These are phyloP conservation scores for Drosophila algonquin DNA, from an alignment of 2,888 invertebrate genomes.

Conservation along the genomic window DNA sequence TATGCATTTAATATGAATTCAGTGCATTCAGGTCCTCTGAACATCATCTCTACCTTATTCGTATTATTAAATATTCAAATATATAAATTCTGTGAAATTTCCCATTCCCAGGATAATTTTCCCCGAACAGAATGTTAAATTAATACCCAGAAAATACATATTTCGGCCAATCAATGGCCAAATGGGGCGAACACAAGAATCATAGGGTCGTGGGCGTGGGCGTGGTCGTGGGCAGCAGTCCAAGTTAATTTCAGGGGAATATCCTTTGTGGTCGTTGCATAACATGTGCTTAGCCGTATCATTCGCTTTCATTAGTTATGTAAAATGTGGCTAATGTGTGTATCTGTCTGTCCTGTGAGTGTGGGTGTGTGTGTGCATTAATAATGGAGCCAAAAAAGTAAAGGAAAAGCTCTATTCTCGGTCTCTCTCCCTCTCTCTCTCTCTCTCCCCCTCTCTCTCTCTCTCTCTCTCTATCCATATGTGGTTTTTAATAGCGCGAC, in stretches of 20 bases:
- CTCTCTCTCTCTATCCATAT: slow-evolving; percentile 15
- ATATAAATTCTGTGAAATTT: neutral
- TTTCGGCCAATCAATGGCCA: slow-evolving; percentile 20
- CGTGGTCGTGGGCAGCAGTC: slow-evolving; percentile 7
- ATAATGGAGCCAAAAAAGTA: slow-evolving; percentile 62
- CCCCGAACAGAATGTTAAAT: neutral
- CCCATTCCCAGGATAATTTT: neutral
- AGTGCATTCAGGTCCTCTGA: too few species aligned
- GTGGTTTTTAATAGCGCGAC: slow-evolving; percentile 67
- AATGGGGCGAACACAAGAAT: neutral
- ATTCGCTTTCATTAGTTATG: slow-evolving; percentile 36
- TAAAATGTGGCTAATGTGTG: slow-evolving; percentile 17
- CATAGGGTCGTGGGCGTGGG: neutral
- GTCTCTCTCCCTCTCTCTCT: slow-evolving; percentile 3
- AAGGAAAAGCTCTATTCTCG: slow-evolving; percentile 13
- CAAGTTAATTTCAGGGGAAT: slow-evolving; percentile 5
- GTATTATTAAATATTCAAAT: slow-evolving; percentile 16
- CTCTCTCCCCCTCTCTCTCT: slow-evolving; percentile 1
- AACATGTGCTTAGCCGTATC: slow-evolving; percentile 17
- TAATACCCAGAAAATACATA: neutral
- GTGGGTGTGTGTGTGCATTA: slow-evolving; percentile 60
- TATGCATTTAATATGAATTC: neutral
- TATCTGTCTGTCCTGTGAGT: slow-evolving; percentile 2
- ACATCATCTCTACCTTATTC: neutral
- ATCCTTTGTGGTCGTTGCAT: slow-evolving; percentile 26